Base-by-base conservation (phyloP, 1,140 invertebrate genomes). In the Ephestia elutella region DNA sequence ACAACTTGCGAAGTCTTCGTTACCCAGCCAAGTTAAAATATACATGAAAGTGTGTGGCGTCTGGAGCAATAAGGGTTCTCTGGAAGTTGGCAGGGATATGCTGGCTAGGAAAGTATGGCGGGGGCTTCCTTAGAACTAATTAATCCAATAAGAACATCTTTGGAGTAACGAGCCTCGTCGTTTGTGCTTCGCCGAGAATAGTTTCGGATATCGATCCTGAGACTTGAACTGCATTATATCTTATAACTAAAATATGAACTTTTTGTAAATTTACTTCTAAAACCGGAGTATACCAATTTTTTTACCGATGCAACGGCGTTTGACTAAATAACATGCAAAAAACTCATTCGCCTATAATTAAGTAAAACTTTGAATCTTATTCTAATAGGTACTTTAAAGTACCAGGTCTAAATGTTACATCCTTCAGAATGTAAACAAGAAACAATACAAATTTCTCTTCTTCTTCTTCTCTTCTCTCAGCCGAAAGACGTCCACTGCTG, bases 111-210 rank as follows among this genome's bases (percentile, higher is more conserved):
- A 82, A 82, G 71, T 80, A 71, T 77, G 72, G 66, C 66, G 64
- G 63, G 61, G 54, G 73, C 65, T 66, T 56, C 62, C 49, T 35
- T 49, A 68, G 67, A 76, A 82, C 79, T 81, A 81, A 86, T 86
- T 86, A 83, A 83, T 83, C 79, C 79, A 82, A 83, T 86, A 73
- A 80, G 68, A 71, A 66, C 65, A 68, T 81, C 75, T 80, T 79
- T 74, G 71, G 73, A 70, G 67, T 81, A 83, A 82, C 82, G 78
- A 83, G 75, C 66, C 68, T 73, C 68, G 79, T 80, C 78, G 76
- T 83, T 82, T 82, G 68, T 66, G 68, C 75, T 71, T 73, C 63
- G 64, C 68, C 62, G 65, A 67, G 72, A 78, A 79, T 77, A 69
- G 62, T 78, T 80, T 68, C 62, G 56, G 51, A 66, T 66, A 75